Evolutionary conservation across 2,113 vertebrate genomes (phyloP).

Genomic region (Tympanuchus pallidicinctus): DNA sequence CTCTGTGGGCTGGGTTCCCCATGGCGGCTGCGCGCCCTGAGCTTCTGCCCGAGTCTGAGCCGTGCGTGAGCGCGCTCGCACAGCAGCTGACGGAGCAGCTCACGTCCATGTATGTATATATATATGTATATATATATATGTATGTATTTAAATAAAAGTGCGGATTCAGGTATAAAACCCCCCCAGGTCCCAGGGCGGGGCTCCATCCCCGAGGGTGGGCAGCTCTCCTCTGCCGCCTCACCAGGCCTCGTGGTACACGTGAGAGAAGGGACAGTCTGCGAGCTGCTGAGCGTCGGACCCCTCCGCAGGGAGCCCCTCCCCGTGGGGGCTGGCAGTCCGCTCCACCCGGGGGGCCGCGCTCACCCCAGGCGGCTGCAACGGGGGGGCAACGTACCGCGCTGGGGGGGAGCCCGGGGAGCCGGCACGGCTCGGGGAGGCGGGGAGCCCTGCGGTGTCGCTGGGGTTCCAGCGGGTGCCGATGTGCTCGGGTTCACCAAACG

Average conservation of each 20-base stretch:
- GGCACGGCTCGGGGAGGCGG: neutral
- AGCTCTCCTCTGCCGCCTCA: neutral
- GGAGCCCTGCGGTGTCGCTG: neutral
- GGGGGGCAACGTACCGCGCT: slow-evolving; percentile 75
- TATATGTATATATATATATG: neutral
- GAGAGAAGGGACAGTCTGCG: slow-evolving; percentile 30
- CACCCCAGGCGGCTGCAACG: slow-evolving; percentile 33
- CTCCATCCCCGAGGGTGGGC: neutral
- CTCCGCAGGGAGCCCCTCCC: rapidly evolving
- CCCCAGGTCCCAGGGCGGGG: neutral
- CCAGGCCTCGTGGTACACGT: slow-evolving; percentile 76
- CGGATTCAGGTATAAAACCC: neutral
- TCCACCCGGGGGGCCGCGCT: slow-evolving; percentile 63
- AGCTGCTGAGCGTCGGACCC: neutral
- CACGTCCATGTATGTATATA: neutral
- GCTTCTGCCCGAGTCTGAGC: neutral
- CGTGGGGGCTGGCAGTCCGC: neutral
- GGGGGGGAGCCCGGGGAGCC: neutral
- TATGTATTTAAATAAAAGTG: neutral
- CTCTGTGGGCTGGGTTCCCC: no score
- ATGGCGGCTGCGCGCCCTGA: no score
- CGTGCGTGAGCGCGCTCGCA: no score
- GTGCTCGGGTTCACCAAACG: slow-evolving; percentile 75
- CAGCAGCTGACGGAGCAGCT: neutral
- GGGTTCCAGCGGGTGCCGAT: neutral